A percentile compares a stretch with the other conserved stretches of the same genome.
These are phyloP conservation scores for Tinea semifulvella DNA, from an alignment of 2,888 invertebrate species.

Conservation along the genomic window DNA sequence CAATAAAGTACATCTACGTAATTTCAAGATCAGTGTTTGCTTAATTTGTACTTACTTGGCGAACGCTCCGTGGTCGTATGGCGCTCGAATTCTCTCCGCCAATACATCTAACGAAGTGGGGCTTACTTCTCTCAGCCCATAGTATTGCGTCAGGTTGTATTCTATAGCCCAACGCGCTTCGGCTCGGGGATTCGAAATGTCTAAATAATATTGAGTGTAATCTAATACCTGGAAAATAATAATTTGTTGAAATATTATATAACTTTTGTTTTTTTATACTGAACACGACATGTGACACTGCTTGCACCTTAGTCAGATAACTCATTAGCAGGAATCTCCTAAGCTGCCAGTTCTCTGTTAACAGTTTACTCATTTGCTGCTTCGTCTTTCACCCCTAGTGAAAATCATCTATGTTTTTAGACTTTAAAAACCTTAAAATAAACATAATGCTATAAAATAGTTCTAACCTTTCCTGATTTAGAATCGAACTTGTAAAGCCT, in stretches of 20 bases:
- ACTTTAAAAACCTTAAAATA: no score
- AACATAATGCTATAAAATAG: no score
- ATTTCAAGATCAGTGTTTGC: no score
- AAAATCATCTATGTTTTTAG: no score
- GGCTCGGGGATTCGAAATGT: slow-evolving; percentile 75
- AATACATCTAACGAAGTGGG: slow-evolving; percentile 79
- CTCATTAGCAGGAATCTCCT: no score
- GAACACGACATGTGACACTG: no score
- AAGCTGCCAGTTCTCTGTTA: no score
- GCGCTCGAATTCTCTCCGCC: slow-evolving; percentile 80
- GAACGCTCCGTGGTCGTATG: slow-evolving; percentile 74
- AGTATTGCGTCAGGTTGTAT: slow-evolving; percentile 87
- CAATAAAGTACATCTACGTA: no score
- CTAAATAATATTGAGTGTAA: slow-evolving; percentile 91
- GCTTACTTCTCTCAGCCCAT: slow-evolving; percentile 80
- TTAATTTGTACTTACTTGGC: slow-evolving; percentile 69
- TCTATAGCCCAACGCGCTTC: slow-evolving; percentile 83
- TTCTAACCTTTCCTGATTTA: slow-evolving; percentile 80
- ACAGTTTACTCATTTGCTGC: no score
- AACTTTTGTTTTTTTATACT: background rate
- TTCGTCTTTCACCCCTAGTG: no score
- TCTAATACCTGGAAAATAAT: slow-evolving; percentile 77
- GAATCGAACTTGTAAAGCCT: slow-evolving; percentile 91
- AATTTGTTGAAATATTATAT: no score
- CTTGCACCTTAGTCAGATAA: no score